phyloP scores from a whole-genome alignment of 2,113 vertebrate genomes.

The Crotalus helleri region DNA sequence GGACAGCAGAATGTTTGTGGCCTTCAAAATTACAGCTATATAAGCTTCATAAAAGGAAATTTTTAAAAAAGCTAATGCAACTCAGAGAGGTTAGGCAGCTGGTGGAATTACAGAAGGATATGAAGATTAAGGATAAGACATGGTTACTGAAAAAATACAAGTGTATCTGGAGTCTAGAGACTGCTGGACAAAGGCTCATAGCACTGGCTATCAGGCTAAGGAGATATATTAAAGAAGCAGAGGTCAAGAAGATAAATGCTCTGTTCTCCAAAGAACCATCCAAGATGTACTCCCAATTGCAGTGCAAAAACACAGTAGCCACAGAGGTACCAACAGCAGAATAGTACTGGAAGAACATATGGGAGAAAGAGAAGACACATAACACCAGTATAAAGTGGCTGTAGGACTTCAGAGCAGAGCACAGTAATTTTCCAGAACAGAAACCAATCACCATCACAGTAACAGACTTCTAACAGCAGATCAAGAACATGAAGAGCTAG shows the following conservation, averaged over 20 bases:
- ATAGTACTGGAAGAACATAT: no score
- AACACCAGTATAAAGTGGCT: no score
- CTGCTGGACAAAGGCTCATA: not conserved
- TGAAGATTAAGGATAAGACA: not conserved
- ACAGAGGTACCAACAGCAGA: no score
- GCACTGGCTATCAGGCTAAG: not conserved
- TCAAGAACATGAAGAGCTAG: no score
- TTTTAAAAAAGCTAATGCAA: not conserved
- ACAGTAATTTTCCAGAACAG: no score
- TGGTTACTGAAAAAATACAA: not conserved
- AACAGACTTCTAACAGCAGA: no score
- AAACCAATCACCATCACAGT: no score
- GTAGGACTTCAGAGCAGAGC: no score
- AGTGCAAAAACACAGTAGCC: no score
- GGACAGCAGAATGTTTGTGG: not conserved
- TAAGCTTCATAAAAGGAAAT: not conserved
- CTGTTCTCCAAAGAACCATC: no score
- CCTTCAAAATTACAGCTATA: not conserved
- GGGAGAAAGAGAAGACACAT: no score
- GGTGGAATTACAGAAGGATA: not conserved
- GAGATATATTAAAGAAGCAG: not conserved
- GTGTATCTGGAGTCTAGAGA: not conserved
- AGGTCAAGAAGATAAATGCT: not conserved
- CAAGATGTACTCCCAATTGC: no score
- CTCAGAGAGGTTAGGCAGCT: not conserved